Conservation (phyloP, 2,797 vertebrate species). For the Oreonectes daqikongensis region DNA sequence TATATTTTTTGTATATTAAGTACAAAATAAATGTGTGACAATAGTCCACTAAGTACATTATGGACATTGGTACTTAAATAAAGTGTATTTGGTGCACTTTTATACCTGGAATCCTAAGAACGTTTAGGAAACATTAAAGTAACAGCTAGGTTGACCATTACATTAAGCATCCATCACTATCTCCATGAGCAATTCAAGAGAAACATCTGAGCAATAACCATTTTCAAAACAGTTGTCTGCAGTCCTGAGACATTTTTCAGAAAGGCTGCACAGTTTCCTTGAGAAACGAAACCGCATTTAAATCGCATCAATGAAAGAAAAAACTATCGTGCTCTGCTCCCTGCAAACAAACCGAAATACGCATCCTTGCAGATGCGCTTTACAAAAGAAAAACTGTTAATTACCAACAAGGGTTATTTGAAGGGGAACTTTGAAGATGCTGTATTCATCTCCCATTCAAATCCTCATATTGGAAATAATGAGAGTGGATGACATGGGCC, state of each 20-base stretch:
- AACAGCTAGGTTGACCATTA: not conserved
- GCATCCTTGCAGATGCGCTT: slow-evolving; percentile 31
- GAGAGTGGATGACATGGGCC: slow-evolving; percentile 63
- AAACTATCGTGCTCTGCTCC: slow-evolving; percentile 35
- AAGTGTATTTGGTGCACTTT: no score
- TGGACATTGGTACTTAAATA: no score
- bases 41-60: no score
- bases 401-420: slow-evolving; percentile 69
- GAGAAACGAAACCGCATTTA: slow-evolving; percentile 51
- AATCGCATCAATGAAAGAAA: slow-evolving; percentile 50
- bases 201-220: slow-evolving; percentile 12
- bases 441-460: slow-evolving; percentile 62
- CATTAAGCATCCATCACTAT: not conserved
- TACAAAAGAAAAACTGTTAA: slow-evolving; percentile 63
- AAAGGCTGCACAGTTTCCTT: slow-evolving; percentile 41
- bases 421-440: slow-evolving; percentile 72
- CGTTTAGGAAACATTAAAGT: no score
- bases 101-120: no score
- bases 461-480: slow-evolving; percentile 62
- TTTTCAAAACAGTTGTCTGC: slow-evolving; percentile 21
- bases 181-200: not conserved
- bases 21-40: no score
- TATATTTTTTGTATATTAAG: no score
- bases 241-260: slow-evolving; percentile 31
- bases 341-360: slow-evolving; percentile 35